Evolutionary conservation across 2,888 invertebrate species (phyloP).

Genomic region (Oxyscelio sp.): DNA sequence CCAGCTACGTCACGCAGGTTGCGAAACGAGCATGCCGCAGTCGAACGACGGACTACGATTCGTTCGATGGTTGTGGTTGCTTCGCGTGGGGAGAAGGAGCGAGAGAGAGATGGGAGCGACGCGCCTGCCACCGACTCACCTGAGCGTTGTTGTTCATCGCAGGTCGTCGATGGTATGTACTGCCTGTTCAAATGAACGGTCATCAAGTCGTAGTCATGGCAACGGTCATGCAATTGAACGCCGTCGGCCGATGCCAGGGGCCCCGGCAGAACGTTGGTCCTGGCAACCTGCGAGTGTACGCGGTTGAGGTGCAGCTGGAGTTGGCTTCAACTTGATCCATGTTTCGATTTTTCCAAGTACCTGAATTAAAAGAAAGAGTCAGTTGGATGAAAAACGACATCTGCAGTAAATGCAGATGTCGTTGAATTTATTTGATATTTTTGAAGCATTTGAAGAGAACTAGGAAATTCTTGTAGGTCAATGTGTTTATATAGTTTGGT

Average conservation of each 20-base stretch:
- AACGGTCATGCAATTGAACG: constrained; percentile 57
- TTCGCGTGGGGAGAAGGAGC: constrained; percentile 30
- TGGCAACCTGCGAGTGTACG: constrained; percentile 33
- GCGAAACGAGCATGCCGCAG: constrained; percentile 86
- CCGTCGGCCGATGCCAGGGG: constrained; percentile 17
- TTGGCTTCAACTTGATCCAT: neutral
- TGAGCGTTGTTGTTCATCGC: constrained; percentile 49
- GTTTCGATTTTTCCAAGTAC: no score
- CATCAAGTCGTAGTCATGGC: constrained; percentile 67
- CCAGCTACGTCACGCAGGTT: constrained; percentile 86
- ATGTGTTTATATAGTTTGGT: no score
- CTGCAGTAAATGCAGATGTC: no score
- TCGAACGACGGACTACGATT: constrained; percentile 62
- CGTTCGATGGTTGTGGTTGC: constrained; percentile 33
- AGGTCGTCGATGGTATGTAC: constrained; percentile 51
- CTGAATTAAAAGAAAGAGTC: no score
- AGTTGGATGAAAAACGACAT: no score
- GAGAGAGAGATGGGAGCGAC: constrained; percentile 45
- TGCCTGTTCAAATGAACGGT: constrained; percentile 58
- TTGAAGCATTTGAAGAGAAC: no score
- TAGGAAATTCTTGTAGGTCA: no score
- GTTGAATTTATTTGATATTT: no score
- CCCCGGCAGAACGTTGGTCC: constrained; percentile 14
- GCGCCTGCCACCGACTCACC: constrained; percentile 58
- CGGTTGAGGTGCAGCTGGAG: constrained; percentile 36